phyloP scores from a whole-genome alignment of 2,797 vertebrate species.

The Acanthurus tractus region DNA sequence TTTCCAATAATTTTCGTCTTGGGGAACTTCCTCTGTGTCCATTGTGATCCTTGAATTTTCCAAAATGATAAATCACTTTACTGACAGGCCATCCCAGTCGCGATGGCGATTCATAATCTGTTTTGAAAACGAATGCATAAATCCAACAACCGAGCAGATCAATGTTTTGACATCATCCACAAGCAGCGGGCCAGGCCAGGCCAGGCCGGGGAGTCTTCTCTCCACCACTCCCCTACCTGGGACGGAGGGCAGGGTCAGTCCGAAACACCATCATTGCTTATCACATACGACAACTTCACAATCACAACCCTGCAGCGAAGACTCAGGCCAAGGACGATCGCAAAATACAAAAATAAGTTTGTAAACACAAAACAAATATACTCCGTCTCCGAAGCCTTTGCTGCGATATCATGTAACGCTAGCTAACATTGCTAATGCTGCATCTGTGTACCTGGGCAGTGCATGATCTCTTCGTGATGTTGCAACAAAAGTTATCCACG shows the following conservation, averaged over 20 bases:
- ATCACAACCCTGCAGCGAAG: not conserved
- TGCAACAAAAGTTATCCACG: constrained; percentile 58
- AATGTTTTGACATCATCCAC: constrained; percentile 50
- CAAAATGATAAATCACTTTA: constrained; percentile 32
- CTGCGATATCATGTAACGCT: constrained; percentile 24
- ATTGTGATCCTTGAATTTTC: constrained; percentile 44
- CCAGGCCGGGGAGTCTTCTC: constrained; percentile 45
- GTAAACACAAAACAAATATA: constrained; percentile 33
- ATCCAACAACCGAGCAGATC: constrained; percentile 18
- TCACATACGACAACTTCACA: constrained; percentile 27
- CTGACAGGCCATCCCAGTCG: constrained; percentile 18
- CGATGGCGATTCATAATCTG: constrained; percentile 24
- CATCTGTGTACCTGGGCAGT: constrained; percentile 39
- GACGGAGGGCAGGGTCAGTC: constrained; percentile 70
- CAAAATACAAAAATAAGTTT: constrained; percentile 13
- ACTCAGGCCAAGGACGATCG: not conserved
- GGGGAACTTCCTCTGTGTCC: constrained; percentile 66
- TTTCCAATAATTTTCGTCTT: constrained; percentile 47
- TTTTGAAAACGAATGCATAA: not conserved
- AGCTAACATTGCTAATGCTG: constrained; percentile 44
- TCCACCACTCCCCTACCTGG: constrained; percentile 73
- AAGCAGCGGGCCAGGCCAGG: constrained; percentile 43
- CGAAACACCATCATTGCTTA: constrained; percentile 56
- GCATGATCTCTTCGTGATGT: constrained; percentile 42
- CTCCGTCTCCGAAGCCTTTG: not conserved